Evolutionary conservation across 2,113 vertebrate genomes (phyloP), one percentile per base, ranked within the genome.

Genomic region (Corythaeola cristata): DNA sequence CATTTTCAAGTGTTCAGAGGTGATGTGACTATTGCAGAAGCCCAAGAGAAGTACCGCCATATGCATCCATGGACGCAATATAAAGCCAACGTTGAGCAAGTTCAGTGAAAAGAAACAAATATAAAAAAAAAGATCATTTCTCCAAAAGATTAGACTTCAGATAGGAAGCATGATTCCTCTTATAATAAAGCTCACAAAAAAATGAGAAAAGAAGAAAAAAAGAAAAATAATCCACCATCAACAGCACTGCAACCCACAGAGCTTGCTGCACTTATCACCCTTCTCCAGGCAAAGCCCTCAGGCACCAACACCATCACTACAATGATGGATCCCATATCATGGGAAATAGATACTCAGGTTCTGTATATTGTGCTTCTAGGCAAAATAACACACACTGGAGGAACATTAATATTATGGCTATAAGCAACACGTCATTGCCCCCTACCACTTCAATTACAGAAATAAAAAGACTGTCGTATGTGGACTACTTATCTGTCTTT

Each of bases 391-490:
- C 28, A 58, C 20, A 30, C 37, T 32, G 30, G n/a, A 79, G 37
- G 13, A 85, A 64, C 0, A 0, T 28, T 52, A 64, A 66, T 60
- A 68, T 56, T 66, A 58, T 2, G 6, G 59, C 56, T 58, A 19
- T 44, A 58, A 87, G 59, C 24, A 84, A 45, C 8, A 20, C 14
- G 16, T 26, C 60, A 19, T 23, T 77, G 49, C 33, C 32, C 10
- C 17, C 58, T 39, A 62, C 9, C 44, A 84, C 32, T 28, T 30
- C 37, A 63, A 63, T 50, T 84, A 71, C 3, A 3, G 44, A 85
- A 67, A 72, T 78, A 81, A 77, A 77, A 77, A 52, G 24, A 71
- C 7, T 30, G 69, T 27, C 17, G 63, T 55, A 30, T n/a, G 20
- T 18, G 23, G 13, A 71, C 47, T 55, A 53, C 39, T 95, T 81